Evolutionary conservation across 2,797 vertebrate genomes (phyloP).

Genomic region (Myiotriccus ornatus): DNA sequence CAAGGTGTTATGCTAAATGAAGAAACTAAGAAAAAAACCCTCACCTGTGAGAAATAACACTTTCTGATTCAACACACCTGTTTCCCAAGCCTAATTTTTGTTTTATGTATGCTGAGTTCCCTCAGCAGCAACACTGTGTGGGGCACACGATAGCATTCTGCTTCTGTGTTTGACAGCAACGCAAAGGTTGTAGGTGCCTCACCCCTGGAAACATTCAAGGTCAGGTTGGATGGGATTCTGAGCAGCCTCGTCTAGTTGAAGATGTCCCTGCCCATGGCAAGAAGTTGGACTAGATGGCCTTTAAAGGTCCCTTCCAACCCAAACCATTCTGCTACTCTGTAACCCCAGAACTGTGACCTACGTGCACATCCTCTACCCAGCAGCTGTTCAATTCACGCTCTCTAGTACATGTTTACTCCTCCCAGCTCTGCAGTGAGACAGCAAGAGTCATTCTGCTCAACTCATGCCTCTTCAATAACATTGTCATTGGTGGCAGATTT

Average conservation of each 20-base stretch:
- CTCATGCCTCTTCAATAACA: background rate
- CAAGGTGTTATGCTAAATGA: background rate
- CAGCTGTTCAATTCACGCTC: background rate
- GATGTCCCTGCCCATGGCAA: background rate
- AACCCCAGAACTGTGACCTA: background rate
- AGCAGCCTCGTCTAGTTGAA: background rate
- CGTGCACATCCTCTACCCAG: no score
- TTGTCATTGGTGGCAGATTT: background rate
- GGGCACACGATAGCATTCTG: background rate
- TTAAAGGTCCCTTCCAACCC: background rate
- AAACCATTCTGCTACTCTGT: background rate
- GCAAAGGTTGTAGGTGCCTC: background rate
- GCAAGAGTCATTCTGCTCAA: background rate
- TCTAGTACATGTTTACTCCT: background rate
- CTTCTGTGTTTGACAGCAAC: background rate
- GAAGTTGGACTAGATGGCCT: background rate
- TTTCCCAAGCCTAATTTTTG: background rate
- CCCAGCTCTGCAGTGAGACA: background rate
- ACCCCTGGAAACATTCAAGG: background rate
- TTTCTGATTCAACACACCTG: background rate
- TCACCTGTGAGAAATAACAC: background rate
- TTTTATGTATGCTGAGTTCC: background rate
- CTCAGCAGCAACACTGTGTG: background rate
- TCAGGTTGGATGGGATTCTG: rapidly evolving
- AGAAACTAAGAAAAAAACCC: background rate